phyloP scores from a whole-genome alignment of 2,113 vertebrate species.

The Grantiella picta region DNA sequence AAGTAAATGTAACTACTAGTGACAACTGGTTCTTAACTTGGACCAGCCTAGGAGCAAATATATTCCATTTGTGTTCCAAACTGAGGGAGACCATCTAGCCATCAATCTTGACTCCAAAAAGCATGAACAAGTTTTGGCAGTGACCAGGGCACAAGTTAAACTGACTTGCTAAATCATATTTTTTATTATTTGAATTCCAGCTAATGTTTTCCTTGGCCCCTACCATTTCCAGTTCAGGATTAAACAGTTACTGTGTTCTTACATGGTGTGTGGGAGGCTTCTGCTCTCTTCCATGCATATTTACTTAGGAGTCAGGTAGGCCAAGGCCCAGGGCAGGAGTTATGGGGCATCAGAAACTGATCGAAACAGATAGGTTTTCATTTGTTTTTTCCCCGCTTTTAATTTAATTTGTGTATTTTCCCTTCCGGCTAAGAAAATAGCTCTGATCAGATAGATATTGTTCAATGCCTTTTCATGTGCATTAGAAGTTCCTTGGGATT shows the following conservation, averaged over 20 bases:
- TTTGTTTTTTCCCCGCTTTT: not conserved
- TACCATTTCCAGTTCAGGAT: slow-evolving; percentile 45
- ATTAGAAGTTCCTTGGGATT: not conserved
- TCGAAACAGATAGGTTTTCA: not conserved
- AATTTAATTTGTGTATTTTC: slow-evolving; percentile 10
- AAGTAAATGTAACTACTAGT: not conserved
- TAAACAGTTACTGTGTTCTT: slow-evolving; percentile 33
- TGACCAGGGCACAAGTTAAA: slow-evolving; percentile 38
- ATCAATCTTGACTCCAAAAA: slow-evolving; percentile 61
- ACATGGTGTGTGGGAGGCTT: slow-evolving; percentile 2
- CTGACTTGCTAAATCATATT: not conserved
- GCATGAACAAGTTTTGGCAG: slow-evolving; percentile 58
- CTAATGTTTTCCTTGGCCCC: slow-evolving; percentile 51
- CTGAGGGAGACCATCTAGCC: slow-evolving; percentile 3
- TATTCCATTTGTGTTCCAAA: slow-evolving; percentile 32
- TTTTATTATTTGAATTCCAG: slow-evolving; percentile 56
- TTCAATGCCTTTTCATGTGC: not conserved
- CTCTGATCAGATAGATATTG: not conserved
- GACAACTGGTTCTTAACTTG: slow-evolving; percentile 24
- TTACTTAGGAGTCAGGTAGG: slow-evolving; percentile 18
- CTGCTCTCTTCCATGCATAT: not conserved
- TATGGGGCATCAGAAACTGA: not conserved
- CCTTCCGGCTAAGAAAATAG: not conserved
- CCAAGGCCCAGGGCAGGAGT: not conserved
- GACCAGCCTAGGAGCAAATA: not conserved